A percentile compares a stretch with the other conserved stretches of the same genome.
These are phyloP conservation scores for Horisme vitalbata DNA, from an alignment of 2,888 invertebrate species.

Conservation along the genomic window DNA sequence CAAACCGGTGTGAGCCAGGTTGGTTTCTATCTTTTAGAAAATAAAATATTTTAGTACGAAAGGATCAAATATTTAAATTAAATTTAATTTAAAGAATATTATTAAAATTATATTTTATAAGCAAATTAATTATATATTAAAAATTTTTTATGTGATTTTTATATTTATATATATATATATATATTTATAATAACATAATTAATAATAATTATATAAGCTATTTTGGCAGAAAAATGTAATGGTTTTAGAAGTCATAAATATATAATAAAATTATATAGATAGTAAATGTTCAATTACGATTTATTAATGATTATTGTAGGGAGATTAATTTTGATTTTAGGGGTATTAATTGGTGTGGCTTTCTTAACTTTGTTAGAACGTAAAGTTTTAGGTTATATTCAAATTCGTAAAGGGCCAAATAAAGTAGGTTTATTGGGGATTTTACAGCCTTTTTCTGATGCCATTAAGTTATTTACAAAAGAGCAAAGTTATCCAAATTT, in stretches of 20 bases:
- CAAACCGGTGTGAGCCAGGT: conserved; percentile 93
- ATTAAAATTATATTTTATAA: no score
- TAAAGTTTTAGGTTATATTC: conserved; percentile 87
- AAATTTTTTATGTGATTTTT: conserved; percentile 20
- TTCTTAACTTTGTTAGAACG: conserved; percentile 89
- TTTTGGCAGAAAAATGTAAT: conserved; percentile 87
- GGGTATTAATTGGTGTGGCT: conserved; percentile 85
- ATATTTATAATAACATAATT: conserved; percentile 25
- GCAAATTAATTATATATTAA: conserved; percentile 8
- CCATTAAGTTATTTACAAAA: conserved; percentile 87
- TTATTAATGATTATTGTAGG: conserved; percentile 63
- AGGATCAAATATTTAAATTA: conserved; percentile 86
- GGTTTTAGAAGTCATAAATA: conserved; percentile 87
- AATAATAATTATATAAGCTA: conserved; percentile 46
- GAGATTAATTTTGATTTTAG: conserved; percentile 80
- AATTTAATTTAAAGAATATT: conserved; percentile 71
- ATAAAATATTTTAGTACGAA: conserved; percentile 88
- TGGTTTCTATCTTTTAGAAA: conserved; percentile 90
- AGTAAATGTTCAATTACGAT: conserved; percentile 79
- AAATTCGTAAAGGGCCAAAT: conserved; percentile 89
- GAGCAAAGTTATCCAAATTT: conserved; percentile 81
- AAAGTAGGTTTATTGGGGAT: conserved; percentile 85
- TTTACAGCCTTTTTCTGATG: conserved; percentile 88
- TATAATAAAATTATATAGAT: conserved; percentile 79
- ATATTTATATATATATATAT: conserved; percentile 21